phyloP scores from a whole-genome alignment of 2,888 invertebrate genomes.

The Spialia ferax region DNA sequence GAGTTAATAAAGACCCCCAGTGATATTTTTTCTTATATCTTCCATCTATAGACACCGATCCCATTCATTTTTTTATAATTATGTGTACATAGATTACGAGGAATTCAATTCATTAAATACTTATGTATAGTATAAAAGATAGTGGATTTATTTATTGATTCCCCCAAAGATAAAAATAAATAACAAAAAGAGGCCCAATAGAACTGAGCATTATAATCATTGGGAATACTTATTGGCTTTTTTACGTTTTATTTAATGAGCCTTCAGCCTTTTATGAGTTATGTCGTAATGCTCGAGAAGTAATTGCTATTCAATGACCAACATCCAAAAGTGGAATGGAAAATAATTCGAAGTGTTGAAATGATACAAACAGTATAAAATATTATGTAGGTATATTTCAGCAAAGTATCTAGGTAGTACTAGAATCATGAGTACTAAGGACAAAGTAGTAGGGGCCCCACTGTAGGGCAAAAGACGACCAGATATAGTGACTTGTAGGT shows the following conservation, averaged over 20 bases:
- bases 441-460: no score
- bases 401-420: no score
- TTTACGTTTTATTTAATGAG: neutral
- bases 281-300: neutral
- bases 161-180: neutral
- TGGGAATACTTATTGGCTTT: neutral
- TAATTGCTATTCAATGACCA: neutral
- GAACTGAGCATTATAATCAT: neutral
- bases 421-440: no score
- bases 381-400: no score
- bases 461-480: no score
- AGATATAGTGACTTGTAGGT: no score
- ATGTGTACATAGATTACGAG: neutral
- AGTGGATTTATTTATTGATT: constrained; percentile 2
- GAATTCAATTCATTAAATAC: neutral
- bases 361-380: no score
- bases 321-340: neutral
- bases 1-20: no score
- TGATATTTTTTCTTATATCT: no score
- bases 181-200: neutral
- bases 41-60: no score
- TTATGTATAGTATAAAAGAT: neutral
- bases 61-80: no score
- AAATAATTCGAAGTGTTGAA: no score
- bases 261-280: neutral